These are phyloP conservation scores for Prolemur simus DNA, from an alignment of 2,113 vertebrate genomes.

Conservation along the genomic window DNA sequence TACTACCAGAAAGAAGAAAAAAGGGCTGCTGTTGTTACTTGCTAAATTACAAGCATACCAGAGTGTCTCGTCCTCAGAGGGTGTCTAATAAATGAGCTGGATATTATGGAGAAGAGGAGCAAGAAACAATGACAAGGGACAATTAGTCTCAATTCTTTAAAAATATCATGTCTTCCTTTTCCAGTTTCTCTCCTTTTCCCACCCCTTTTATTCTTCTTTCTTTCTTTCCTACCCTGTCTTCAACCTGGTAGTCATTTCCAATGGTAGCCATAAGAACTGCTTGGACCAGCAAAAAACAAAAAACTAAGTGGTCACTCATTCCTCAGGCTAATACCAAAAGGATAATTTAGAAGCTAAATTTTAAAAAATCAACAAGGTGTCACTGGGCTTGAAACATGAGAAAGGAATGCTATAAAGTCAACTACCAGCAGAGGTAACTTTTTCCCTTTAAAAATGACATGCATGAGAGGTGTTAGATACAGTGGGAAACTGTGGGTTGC, in stretches of 20 bases:
- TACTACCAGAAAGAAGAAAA: neutral
- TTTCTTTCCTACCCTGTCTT: neutral
- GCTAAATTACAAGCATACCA: neutral
- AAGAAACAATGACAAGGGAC: neutral
- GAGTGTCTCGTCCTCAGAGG: neutral
- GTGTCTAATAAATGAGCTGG: neutral
- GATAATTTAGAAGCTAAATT: neutral
- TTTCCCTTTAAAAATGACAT: neutral
- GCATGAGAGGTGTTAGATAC: neutral
- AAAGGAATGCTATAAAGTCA: neutral
- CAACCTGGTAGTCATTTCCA: neutral
- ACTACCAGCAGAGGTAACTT: neutral
- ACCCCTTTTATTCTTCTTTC: neutral
- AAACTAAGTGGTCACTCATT: neutral
- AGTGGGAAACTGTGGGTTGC: neutral
- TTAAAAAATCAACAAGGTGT: neutral
- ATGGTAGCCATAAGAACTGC: neutral
- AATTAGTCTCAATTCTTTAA: neutral
- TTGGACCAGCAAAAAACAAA: neutral
- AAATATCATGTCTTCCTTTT: neutral
- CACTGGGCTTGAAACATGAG: neutral
- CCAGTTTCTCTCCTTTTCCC: neutral
- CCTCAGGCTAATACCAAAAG: neutral
- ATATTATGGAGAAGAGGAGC: neutral
- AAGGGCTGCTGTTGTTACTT: neutral